Percentiles rank a stretch among this genome's conserved stretches.
These are phyloP conservation scores for Trachelus tabidus DNA, from an alignment of 2,888 invertebrate genomes.

Conservation along the genomic window DNA sequence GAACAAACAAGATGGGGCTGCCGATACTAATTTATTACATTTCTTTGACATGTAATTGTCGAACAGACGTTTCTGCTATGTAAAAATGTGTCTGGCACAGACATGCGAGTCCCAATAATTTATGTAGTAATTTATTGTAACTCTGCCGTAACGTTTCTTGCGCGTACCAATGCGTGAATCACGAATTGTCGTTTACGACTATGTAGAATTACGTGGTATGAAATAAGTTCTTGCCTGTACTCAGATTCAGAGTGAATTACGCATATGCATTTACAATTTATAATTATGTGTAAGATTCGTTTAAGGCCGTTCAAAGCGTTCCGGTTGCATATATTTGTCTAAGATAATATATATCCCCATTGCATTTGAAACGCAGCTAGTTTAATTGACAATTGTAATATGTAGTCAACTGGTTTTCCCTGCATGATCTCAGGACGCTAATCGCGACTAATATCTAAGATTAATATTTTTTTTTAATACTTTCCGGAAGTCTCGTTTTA, in stretches of 20 bases:
- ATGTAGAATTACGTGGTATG: conserved; percentile 33
- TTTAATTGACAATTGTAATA: neutral
- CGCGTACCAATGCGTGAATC: conserved; percentile 39
- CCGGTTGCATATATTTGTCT: conserved; percentile 31
- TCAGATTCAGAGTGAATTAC: neutral
- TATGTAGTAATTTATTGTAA: neutral
- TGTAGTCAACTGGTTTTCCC: neutral
- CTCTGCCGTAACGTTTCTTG: conserved; percentile 28
- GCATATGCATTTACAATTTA: neutral
- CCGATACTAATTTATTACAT: neutral
- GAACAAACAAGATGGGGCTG: neutral
- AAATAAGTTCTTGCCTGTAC: neutral
- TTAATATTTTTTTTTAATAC: neutral
- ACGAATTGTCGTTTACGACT: conserved; percentile 36
- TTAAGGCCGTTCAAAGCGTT: conserved; percentile 18
- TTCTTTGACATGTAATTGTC: neutral
- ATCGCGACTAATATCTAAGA: neutral
- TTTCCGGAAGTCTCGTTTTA: neutral
- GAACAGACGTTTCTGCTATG: neutral
- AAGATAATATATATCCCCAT: neutral
- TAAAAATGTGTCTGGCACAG: neutral
- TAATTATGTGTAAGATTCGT: neutral
- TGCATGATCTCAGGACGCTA: neutral
- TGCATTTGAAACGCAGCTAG: neutral
- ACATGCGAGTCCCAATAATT: neutral